These are phyloP conservation scores for Ceratoteleas bidentatus DNA, from an alignment of 1,140 invertebrate species.

Conservation along the genomic window DNA sequence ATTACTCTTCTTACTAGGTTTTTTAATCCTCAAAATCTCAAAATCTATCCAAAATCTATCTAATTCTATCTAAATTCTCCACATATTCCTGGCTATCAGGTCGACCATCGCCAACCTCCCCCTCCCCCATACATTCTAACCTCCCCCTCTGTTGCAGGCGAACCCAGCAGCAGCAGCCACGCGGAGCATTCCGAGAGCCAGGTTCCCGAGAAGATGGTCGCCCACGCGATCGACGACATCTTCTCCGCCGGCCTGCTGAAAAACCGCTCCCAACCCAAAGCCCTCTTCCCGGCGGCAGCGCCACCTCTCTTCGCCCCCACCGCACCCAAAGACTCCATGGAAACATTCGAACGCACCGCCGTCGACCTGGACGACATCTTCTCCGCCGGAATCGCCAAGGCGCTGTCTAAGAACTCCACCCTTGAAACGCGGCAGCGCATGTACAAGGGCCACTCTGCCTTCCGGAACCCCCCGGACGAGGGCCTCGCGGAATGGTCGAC, in stretches of 20 bases:
- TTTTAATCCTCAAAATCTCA: no score
- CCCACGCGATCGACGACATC: conserved; percentile 69
- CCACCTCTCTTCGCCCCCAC: not conserved
- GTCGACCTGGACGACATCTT: conserved; percentile 74
- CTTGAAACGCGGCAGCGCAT: conserved; percentile 24
- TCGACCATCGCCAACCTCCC: no score
- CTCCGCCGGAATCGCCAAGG: conserved; percentile 71
- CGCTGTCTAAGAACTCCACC: conserved; percentile 39
- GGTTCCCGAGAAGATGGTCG: conserved; percentile 47
- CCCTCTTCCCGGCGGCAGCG: conserved; percentile 14
- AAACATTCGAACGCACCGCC: conserved; percentile 48
- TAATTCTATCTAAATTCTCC: no score
- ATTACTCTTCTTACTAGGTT: no score
- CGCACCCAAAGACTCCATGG: conserved; percentile 32
- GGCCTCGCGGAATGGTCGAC: conserved; percentile 64
- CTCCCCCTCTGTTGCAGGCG: conserved; percentile 18
- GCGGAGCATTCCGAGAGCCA: conserved; percentile 18
- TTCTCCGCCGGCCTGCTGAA: conserved; percentile 68
- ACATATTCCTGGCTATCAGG: no score
- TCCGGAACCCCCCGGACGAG: conserved; percentile 31
- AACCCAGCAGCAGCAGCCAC: conserved; percentile 31
- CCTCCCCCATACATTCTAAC: no score
- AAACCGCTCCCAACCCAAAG: conserved; percentile 49
- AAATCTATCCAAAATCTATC: no score
- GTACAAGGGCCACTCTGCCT: conserved; percentile 6